A percentile compares a stretch with the other conserved stretches of the same genome.
These are phyloP conservation scores for Temnothorax nylanderi DNA, from an alignment of 1,140 invertebrate genomes.

Conservation along the genomic window DNA sequence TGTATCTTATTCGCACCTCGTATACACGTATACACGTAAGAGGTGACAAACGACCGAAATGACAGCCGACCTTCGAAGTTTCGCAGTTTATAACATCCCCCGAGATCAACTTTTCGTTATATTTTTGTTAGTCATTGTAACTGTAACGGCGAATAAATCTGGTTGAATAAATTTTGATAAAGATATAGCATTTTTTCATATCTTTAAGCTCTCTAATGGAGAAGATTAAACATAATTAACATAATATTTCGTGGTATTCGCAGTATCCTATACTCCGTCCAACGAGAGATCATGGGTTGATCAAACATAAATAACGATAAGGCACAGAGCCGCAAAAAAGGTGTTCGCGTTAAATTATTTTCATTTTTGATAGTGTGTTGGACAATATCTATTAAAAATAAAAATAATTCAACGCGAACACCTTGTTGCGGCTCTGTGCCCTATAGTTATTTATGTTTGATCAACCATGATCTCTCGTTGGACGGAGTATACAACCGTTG, in stretches of 20 bases:
- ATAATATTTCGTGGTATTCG: not conserved
- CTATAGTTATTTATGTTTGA: no score
- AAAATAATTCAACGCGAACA: no score
- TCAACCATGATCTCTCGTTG: no score
- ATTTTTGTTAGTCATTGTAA: not conserved
- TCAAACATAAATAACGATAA: no score
- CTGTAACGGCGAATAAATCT: not conserved
- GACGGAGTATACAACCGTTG: no score
- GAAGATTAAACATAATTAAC: not conserved
- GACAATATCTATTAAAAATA: no score
- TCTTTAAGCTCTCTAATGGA: not conserved
- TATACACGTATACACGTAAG: not conserved
- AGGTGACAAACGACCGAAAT: slow-evolving; percentile 32
- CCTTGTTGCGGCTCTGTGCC: no score
- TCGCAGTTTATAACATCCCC: slow-evolving; percentile 18
- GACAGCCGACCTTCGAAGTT: slow-evolving; percentile 46
- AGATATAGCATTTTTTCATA: not conserved
- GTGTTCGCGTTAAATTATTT: no score
- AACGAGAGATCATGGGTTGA: no score
- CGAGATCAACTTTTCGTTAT: slow-evolving; percentile 19
- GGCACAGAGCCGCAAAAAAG: no score
- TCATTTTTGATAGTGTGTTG: no score
- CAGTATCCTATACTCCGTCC: not conserved
- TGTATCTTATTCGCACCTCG: slow-evolving; percentile 39
- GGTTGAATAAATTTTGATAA: slow-evolving; percentile 16